Conservation (phyloP, 1,140 invertebrate species). For the Vanessa tameamea region DNA sequence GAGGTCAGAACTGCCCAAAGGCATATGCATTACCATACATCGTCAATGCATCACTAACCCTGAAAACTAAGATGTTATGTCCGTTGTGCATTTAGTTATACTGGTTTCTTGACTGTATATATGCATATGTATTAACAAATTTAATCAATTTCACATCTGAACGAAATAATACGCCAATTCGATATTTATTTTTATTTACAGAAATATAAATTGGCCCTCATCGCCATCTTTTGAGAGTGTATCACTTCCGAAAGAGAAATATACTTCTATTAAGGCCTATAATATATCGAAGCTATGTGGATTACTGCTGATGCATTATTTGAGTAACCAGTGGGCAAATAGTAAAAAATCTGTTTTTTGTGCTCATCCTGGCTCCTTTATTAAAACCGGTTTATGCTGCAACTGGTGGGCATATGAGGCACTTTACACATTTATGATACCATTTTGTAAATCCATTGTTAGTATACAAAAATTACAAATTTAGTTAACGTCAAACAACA, state of each 20-base stretch:
- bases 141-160: too few relatives aligned
- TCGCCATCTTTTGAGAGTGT: conserved; percentile 80
- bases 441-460: conserved; percentile 97
- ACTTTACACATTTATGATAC: conserved; percentile 88
- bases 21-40: too few relatives aligned
- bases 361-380: conserved; percentile 96
- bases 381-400: conserved; percentile 87
- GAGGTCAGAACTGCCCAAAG: too few relatives aligned
- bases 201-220: conserved; percentile 83
- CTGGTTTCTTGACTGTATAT: too few relatives aligned
- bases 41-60: too few relatives aligned
- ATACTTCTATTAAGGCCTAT: conserved; percentile 91
- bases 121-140: too few relatives aligned
- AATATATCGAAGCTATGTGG: conserved; percentile 96
- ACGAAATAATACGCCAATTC: too few relatives aligned
- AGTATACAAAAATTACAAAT: conserved; percentile 52
- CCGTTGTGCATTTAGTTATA: too few relatives aligned
- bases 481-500: too few relatives aligned
- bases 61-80: too few relatives aligned
- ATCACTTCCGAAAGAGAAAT: conserved; percentile 82
- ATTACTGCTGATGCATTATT: conserved; percentile 87
- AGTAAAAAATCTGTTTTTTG: conserved; percentile 87
- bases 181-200: conserved; percentile 63
- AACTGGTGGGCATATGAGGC: conserved; percentile 92
- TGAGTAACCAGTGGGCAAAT: conserved; percentile 84